Conservation (phyloP, 2,113 vertebrate species). For the Pelusios castaneus region DNA sequence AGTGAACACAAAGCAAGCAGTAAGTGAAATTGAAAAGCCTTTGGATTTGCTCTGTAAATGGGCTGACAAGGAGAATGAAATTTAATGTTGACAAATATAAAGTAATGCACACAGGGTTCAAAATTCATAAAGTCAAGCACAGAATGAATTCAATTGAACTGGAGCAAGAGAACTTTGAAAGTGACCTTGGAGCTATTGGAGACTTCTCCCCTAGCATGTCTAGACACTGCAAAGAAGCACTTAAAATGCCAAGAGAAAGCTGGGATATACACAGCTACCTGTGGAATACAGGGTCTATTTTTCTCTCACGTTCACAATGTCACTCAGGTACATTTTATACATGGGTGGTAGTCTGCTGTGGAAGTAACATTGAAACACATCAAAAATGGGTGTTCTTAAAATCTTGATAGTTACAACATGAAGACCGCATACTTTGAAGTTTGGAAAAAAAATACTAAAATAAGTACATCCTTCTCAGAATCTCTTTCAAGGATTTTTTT, state of each 20-base stretch:
- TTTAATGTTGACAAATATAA: conserved; percentile 1
- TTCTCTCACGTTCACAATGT: neutral
- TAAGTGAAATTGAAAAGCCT: neutral
- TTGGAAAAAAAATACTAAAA: neutral
- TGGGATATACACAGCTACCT: neutral
- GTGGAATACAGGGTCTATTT: conserved; percentile 2
- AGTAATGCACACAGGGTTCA: neutral
- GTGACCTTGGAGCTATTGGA: conserved; percentile 8
- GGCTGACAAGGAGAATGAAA: neutral
- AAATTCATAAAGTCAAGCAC: neutral
- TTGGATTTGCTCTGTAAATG: neutral
- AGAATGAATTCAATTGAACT: neutral
- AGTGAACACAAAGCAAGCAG: neutral
- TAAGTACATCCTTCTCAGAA: neutral
- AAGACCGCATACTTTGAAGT: fast-evolving
- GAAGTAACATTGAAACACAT: neutral
- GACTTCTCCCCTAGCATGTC: neutral
- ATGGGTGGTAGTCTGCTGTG: neutral
- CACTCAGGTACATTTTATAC: neutral
- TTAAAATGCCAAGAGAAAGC: neutral
- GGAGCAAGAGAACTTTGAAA: neutral
- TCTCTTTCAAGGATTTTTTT: neutral
- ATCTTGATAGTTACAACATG: neutral
- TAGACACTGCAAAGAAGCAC: conserved; percentile 7
- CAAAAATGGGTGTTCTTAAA: neutral